Base-by-base conservation (phyloP, 64 coral and sea anemone species). In the Hydrozoanthus tunicans region DNA sequence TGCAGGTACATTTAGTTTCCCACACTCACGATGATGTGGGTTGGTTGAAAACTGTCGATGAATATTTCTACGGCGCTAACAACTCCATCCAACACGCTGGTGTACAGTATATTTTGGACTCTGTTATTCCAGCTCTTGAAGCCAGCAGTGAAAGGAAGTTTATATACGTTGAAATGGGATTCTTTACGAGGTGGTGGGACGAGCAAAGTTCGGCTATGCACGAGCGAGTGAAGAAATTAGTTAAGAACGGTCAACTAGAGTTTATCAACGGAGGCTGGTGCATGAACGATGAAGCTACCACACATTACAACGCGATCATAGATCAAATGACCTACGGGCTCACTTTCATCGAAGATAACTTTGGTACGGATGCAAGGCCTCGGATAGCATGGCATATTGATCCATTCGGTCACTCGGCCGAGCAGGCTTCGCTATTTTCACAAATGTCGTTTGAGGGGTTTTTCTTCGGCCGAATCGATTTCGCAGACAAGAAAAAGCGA, bases 221-320 rank as follows among this genome's bases (percentile, higher is more conserved):
- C 0, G 53, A 58, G 1, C 14, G 77, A 79, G 77, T 79, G 5
- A 79, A 79, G 54, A n/a, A 56, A 6, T 17, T 79, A 17, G 77
- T 79, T n/a, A 79, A 79, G 15, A 14, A 79, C 13, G 14, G 52
- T 17, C 77, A 54, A 79, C 54, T 79, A 54, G 77, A 79, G 17
- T 79, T 79, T 17, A 78, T 78, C 77, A 78, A 78, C 77, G 77
- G 77, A 78, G 77, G 77, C 13, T 78, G 77, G 77, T 6, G 75
- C 17, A 77, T 77, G 75, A 77, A 77, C 17, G 75, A 77, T 6
- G 75, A 77, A 77, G 75, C 75, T 77, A 55, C 52, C 51, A 77
- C 75, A 54, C 75, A 77, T 14, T 77, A 77, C 12, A 77, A 77
- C 56, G 75, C 75, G 43, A 77, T 77, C 51, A 56, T 77, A 10